Evolutionary conservation across 2,888 invertebrate species (phyloP).

Genomic region (Microctonus brassicae): DNA sequence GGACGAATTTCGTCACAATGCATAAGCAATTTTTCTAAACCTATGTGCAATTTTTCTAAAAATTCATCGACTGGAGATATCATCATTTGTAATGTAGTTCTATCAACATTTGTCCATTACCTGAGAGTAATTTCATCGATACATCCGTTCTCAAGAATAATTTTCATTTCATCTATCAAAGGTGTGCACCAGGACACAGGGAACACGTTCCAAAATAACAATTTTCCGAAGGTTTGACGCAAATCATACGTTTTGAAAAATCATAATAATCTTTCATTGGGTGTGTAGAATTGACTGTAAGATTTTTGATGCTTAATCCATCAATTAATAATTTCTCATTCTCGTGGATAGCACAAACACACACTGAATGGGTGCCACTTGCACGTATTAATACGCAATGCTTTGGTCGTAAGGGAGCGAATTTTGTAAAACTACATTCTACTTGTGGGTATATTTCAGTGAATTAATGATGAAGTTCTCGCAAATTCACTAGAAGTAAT

Average conservation of each 20-base stretch:
- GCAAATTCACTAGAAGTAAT: no score
- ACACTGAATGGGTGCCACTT: not conserved
- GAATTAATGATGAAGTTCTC: no score
- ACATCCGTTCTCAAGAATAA: not conserved
- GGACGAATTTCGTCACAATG: no score
- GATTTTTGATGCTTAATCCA: no score
- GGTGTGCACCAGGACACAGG: not conserved
- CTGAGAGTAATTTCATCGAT: not conserved
- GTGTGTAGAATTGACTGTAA: no score
- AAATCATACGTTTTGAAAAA: not conserved
- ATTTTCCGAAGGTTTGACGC: not conserved
- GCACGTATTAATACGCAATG: not conserved
- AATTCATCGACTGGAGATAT: not conserved
- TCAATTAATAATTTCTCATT: constrained; percentile 1
- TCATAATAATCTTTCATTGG: no score
- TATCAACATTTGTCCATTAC: not conserved
- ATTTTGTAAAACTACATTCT: no score
- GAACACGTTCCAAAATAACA: not conserved
- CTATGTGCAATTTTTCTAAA: not conserved
- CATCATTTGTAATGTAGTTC: not conserved
- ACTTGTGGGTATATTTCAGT: no score
- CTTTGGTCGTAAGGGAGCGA: not conserved
- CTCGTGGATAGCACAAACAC: constrained; percentile 9
- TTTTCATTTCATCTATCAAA: not conserved
- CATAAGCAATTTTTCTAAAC: not conserved